Evolutionary conservation across 2,888 invertebrate genomes (phyloP).

Genomic region (Xestia ashworthii): DNA sequence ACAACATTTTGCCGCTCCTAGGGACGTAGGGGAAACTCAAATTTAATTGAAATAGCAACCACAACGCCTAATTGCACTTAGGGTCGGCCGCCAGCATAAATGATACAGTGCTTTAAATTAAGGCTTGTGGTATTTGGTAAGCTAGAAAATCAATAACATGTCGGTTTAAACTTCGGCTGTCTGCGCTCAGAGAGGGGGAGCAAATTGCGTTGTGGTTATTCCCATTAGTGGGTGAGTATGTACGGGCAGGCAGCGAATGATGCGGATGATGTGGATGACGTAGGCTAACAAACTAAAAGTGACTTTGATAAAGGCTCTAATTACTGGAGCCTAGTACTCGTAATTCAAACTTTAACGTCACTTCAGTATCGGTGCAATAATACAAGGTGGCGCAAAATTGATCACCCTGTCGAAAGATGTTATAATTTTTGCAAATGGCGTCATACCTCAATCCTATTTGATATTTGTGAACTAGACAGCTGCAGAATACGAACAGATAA

Average conservation of each 20-base stretch:
- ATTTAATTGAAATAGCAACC: neutral
- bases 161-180: neutral
- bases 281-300: neutral
- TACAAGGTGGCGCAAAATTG: too few species aligned
- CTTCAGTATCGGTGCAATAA: neutral
- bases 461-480: too few species aligned
- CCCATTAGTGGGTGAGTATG: neutral
- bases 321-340: too few species aligned
- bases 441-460: too few species aligned
- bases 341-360: neutral
- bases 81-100: neutral
- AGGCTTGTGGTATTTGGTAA: too few species aligned
- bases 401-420: too few species aligned
- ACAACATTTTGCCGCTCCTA: neutral
- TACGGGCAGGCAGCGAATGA: neutral
- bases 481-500: too few species aligned
- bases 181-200: neutral
- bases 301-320: neutral
- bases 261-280: neutral
- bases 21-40: neutral
- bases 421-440: too few species aligned
- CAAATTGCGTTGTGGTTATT: neutral
- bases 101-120: neutral
- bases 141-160: conserved; percentile 23
- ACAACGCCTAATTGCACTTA: neutral